phyloP scores from a whole-genome alignment of 1,140 invertebrate species.

The Drosophila elegans region DNA sequence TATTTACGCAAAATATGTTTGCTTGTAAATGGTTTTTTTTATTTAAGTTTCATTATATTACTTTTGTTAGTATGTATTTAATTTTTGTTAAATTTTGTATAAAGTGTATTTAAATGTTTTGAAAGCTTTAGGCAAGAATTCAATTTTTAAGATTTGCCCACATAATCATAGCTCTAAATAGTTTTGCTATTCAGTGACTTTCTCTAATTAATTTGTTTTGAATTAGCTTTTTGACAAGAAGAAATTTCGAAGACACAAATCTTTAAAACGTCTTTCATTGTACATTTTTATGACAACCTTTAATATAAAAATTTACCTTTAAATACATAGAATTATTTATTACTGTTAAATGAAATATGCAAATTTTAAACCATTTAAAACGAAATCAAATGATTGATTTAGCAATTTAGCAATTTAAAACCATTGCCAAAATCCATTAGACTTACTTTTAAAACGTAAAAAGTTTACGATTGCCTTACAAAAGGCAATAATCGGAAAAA shows the following conservation, averaged over 20 bases:
- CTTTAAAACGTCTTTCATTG: too few species aligned
- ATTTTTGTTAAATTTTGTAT: background rate
- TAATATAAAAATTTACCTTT: too few species aligned
- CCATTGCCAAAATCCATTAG: background rate
- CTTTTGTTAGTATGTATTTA: background rate
- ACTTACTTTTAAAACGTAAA: background rate
- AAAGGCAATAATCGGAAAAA: constrained; percentile 16
- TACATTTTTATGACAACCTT: too few species aligned
- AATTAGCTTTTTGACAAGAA: too few species aligned
- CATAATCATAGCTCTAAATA: background rate
- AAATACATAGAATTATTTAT: too few species aligned
- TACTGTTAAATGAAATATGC: too few species aligned
- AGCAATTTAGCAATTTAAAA: too few species aligned
- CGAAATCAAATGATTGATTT: too few species aligned
- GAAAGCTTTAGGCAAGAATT: too few species aligned
- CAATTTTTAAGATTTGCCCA: background rate
- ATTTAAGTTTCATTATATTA: background rate
- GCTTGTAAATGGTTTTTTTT: background rate
- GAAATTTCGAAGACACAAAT: too few species aligned
- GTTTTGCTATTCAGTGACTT: background rate
- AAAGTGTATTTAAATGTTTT: background rate
- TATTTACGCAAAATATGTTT: constrained; percentile 18
- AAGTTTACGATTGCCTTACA: constrained; percentile 8
- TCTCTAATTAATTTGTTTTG: background rate
- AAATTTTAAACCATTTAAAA: too few species aligned